Evolutionary conservation across 2,797 vertebrate species (phyloP).

Genomic region (Margarornis squamiger): DNA sequence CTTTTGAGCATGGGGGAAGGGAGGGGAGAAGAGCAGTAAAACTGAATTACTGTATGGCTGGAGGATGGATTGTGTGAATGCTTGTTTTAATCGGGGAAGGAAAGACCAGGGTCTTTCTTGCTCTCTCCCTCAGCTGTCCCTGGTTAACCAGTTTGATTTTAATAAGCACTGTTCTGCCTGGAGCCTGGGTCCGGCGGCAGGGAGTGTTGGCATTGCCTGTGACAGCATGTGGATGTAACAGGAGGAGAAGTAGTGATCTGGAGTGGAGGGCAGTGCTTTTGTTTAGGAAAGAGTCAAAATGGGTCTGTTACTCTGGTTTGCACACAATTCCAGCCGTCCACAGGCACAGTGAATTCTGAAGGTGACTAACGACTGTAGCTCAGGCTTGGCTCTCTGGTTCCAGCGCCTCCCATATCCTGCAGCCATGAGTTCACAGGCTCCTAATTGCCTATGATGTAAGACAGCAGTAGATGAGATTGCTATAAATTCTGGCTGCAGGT

Average conservation of each 20-base stretch:
- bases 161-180: not conserved
- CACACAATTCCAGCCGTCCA: rapidly evolving
- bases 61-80: not conserved
- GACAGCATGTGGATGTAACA: not conserved
- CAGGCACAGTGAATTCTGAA: not conserved
- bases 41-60: not conserved
- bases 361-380: not conserved
- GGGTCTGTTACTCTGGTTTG: not conserved
- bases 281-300: not conserved
- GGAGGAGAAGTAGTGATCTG: not conserved
- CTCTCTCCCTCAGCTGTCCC: conserved; percentile 24
- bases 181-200: not conserved
- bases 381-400: not conserved
- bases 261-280: not conserved
- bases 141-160: conserved; percentile 1
- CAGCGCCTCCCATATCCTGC: conserved; percentile 46
- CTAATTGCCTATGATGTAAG: conserved; percentile 65
- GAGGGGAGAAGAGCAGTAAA: conserved; percentile 15
- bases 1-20: not conserved
- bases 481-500: conserved; percentile 70
- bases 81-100: not conserved
- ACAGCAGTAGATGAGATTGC: conserved; percentile 39
- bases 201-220: not conserved
- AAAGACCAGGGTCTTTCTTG: not conserved
- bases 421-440: conserved; percentile 56